Evolutionary conservation across 2,797 vertebrate genomes (phyloP).

Genomic region (Alauda arvensis): DNA sequence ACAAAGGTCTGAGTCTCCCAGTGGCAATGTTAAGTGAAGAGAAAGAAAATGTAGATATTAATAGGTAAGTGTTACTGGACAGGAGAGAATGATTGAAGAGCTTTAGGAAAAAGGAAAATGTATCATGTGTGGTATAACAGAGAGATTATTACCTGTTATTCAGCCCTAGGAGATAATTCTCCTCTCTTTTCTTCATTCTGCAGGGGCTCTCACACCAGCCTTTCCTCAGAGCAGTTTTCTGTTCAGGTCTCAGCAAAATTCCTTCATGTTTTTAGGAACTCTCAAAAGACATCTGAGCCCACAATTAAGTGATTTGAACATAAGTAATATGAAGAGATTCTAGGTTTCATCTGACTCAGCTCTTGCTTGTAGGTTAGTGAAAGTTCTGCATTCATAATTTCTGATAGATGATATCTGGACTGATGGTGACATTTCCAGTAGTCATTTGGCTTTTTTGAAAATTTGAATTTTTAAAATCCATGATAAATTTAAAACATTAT

Average conservation of each 20-base stretch:
- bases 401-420: background rate
- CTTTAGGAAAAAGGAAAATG: background rate
- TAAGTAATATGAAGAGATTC: background rate
- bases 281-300: background rate
- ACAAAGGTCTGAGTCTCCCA: background rate
- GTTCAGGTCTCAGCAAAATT: background rate
- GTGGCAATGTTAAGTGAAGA: background rate
- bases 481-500: background rate
- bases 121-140: background rate
- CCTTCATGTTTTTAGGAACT: background rate
- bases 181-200: background rate
- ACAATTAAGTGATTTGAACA: background rate
- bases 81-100: background rate
- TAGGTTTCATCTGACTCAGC: background rate
- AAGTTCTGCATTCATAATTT: background rate
- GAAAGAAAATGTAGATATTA: background rate
- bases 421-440: background rate
- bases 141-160: background rate
- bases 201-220: rapidly evolving
- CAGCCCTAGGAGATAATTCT: background rate
- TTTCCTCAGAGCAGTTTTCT: background rate
- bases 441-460: background rate
- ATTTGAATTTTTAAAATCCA: background rate
- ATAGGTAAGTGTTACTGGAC: background rate
- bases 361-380: background rate